phyloP scores from a whole-genome alignment of 2,113 vertebrate species.

The Connochaetes taurinus region DNA sequence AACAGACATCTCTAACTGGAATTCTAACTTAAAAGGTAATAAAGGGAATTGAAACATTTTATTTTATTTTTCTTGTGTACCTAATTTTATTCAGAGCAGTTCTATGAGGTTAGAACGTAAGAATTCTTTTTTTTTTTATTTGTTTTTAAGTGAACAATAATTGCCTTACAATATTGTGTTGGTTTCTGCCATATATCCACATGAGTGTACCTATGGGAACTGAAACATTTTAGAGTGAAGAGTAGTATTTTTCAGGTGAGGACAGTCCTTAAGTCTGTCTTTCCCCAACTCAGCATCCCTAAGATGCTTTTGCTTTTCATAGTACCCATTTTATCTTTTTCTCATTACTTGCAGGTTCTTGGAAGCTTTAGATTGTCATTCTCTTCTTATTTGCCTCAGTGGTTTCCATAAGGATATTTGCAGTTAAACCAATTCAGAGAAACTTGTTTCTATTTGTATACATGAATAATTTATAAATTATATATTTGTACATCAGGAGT shows the following conservation, averaged over 20 bases:
- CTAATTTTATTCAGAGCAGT: background rate
- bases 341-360: background rate
- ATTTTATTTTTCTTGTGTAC: background rate
- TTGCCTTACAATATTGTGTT: background rate
- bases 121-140: background rate
- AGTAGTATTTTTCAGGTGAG: rapidly evolving
- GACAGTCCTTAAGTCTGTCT: background rate
- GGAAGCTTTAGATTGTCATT: background rate
- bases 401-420: background rate
- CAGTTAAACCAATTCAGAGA: background rate
- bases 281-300: too few species aligned
- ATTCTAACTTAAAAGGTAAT: background rate
- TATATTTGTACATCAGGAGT: background rate
- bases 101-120: background rate
- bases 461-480: background rate
- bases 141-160: background rate
- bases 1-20: background rate
- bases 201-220: rapidly evolving
- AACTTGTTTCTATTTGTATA: background rate
- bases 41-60: background rate
- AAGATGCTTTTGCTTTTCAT: background rate
- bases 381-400: rapidly evolving
- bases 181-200: background rate
- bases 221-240: background rate
- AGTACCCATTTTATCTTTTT: background rate